Evolutionary conservation across 2,888 invertebrate species (phyloP).

Genomic region (Pseudococcus jackbeardsleyi): DNA sequence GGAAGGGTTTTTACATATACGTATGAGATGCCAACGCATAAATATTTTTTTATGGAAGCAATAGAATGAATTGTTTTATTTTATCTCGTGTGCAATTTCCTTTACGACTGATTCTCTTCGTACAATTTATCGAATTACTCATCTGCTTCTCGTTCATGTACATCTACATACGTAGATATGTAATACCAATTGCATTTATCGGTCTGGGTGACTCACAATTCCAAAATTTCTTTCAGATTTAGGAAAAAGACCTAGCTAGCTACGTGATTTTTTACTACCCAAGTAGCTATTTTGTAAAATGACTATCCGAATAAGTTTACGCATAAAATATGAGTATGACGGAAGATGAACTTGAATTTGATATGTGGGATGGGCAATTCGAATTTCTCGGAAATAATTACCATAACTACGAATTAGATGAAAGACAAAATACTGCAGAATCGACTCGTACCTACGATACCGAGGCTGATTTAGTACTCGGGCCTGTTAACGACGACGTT

Average conservation of each 20-base stretch:
- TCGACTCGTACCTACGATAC: constrained; percentile 62
- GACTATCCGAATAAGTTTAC: background rate
- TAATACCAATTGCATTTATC: background rate
- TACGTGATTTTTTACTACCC: background rate
- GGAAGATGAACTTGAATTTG: constrained; percentile 72
- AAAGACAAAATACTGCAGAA: background rate
- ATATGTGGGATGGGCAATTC: constrained; percentile 91
- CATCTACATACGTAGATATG: too few species aligned
- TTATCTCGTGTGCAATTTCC: background rate
- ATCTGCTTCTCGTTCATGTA: background rate
- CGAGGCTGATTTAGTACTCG: constrained; percentile 67
- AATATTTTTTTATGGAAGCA: background rate
- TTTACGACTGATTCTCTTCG: background rate
- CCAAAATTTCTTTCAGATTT: background rate
- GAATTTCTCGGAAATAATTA: constrained; percentile 75
- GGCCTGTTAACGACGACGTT: constrained; percentile 55
- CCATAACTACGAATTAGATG: background rate
- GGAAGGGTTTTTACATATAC: background rate
- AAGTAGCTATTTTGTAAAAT: constrained; percentile 2
- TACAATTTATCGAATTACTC: background rate
- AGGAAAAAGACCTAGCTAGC: background rate
- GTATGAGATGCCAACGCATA: background rate
- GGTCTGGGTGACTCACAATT: background rate
- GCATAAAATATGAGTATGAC: constrained; percentile 65
- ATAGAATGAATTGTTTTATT: background rate